Conservation (phyloP, 1,140 invertebrate species). For the Drosophila lacertosa region DNA sequence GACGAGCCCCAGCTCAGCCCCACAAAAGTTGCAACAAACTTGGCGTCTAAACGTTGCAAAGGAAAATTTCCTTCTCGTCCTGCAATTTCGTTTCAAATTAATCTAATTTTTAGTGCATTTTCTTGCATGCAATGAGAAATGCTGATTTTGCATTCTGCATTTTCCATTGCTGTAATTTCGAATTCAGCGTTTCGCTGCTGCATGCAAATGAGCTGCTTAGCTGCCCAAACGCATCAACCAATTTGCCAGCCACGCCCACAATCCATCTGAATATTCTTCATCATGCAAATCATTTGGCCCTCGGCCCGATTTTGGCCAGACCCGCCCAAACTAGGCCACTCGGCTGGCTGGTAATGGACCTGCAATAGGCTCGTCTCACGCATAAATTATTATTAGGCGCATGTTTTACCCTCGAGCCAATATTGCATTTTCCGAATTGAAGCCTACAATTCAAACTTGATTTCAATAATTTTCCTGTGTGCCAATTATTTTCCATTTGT, state of each 20-base stretch:
- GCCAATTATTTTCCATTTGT: neutral
- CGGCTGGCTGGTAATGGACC: slow-evolving; percentile 42
- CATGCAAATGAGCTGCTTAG: slow-evolving; percentile 62
- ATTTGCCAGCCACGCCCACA: slow-evolving; percentile 14
- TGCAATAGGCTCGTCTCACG: slow-evolving; percentile 27
- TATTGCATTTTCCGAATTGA: slow-evolving; percentile 1
- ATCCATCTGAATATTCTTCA: slow-evolving; percentile 35
- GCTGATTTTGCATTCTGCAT: slow-evolving; percentile 65
- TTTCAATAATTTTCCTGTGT: neutral
- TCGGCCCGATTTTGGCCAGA: slow-evolving; percentile 9
- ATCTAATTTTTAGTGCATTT: slow-evolving; percentile 67
- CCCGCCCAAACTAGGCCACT: too few species aligned
- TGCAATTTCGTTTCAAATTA: slow-evolving; percentile 76
- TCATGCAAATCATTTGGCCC: slow-evolving; percentile 44
- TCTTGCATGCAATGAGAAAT: slow-evolving; percentile 66
- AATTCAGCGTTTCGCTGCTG: slow-evolving; percentile 38
- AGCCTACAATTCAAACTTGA: slow-evolving; percentile 4
- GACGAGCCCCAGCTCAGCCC: neutral
- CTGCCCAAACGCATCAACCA: neutral
- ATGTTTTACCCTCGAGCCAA: neutral
- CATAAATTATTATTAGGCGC: slow-evolving; percentile 20
- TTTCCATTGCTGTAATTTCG: slow-evolving; percentile 16
- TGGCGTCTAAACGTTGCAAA: slow-evolving; percentile 4
- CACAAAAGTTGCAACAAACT: slow-evolving; percentile 6
- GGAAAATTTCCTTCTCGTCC: slow-evolving; percentile 30